Evolutionary conservation across 2,888 invertebrate genomes (phyloP), one percentile per base, ranked within the genome.

Genomic region (Tubulanus polymorphus): DNA sequence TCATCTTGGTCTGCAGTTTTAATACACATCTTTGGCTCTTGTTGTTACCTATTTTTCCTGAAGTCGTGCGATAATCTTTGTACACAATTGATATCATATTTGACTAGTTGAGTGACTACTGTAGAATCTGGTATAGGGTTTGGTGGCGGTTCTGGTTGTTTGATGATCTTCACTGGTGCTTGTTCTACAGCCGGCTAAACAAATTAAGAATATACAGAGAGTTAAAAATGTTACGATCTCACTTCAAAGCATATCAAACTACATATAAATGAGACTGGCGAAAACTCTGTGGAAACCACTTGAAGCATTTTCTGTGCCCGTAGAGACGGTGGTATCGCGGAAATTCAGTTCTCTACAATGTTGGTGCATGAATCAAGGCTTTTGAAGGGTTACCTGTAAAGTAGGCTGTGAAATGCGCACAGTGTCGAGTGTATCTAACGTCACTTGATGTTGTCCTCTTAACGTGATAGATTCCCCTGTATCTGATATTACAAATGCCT

Each of bases 391-490:
- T 56, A 72, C 73, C 68, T 71, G 60, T 28, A 72, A 70, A 26
- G 79, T 82, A 51, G 73, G 75, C 61, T 74, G 74, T 59, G 82
- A 82, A 48, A 84, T 82, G 57, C 83, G 78, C 23, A 81, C 76
- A 70, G 82, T 81, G 62, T 84, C 83, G 57, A 87, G 82, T 65
- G 83, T 83, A 57, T 85, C 82, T 56, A 88, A 72, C 69, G 85
- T 85, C 20, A 88, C 75, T 67, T 86, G 86, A 69, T 87, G 88
- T 67, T 89, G 89, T 0, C 90, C 90, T 50, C 85, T 76, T 10
- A 85, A 84, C 5, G 82, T 79, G 55, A 83, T 81, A 41, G 82
- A 84, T 32, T 79, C 75, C 30, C 81, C 83, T 8, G 79, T 81
- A 62, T 81, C 83, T 65, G 87, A 84, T 20, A 81, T 78, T 8